Evolutionary conservation across 2,888 invertebrate species (phyloP), one percentile per base, ranked within the genome.

Genomic region (Chydorus sphaericus): DNA sequence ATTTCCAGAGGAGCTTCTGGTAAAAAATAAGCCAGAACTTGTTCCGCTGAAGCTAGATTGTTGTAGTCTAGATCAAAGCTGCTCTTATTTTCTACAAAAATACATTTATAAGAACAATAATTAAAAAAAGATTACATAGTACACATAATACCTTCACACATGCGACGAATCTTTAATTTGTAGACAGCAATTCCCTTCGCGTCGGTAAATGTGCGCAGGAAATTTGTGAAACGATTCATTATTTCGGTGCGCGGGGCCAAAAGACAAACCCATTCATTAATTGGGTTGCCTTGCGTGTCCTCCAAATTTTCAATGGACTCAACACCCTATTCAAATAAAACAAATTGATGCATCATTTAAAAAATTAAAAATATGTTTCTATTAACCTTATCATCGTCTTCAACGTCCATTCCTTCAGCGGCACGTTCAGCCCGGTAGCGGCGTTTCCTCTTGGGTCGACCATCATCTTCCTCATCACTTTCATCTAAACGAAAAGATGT

Each of bases 251-350:
- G 79, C 0, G 97, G 94, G 1, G 91, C 96, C 62, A 93, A 73
- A 87, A 94, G 90, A 55, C 85, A 81, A 0, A 98, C 94, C 93
- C 97, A 98, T 65, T 98, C 96, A 65, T 89, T 85, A 2, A 90
- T 85, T 0, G 87, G 78, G 67, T 94, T 85, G 0, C 97, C 98
- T 67, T 94, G 92, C 5, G 93, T 94, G 65, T 99, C 97, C 69
- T 97, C 97, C 31, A 98, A 73, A 72, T 96, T 97, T 69, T 98
- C 97, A 60, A 99, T 94, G 56, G 93, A 90, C 72, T 97, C 96
- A 48, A 92, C 82, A 75, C 87, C 85, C 73, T 77, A 60, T 28
- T 63, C 63, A 49, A 52, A 11, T 48, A n/a, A 48, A 49, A n/a
- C 11, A 16, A 23, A 11, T 23, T 38, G 14, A 44, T 36, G 30